Evolutionary conservation across 2,797 vertebrate species (phyloP).

Genomic region (Oreochromis mossambicus): DNA sequence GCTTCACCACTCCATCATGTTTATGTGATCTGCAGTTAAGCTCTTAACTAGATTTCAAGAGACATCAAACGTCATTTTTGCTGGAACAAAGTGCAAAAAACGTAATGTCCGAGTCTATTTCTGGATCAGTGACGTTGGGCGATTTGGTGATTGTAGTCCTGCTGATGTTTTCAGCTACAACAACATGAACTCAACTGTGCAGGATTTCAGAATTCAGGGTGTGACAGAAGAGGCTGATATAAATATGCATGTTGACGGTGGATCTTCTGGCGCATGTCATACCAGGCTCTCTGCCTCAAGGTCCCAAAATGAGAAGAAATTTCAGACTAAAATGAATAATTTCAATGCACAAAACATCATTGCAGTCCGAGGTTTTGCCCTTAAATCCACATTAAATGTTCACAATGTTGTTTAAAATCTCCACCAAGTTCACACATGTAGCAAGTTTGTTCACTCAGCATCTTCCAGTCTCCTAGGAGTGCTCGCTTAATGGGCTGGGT

Average conservation of each 20-base stretch:
- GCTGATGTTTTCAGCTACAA: background rate
- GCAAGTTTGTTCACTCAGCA: background rate
- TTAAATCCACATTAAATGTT: background rate
- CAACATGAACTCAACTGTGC: background rate
- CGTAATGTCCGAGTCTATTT: slow-evolving; percentile 47
- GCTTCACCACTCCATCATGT: slow-evolving; percentile 37
- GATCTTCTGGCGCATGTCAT: fast-evolving
- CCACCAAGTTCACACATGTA: background rate
- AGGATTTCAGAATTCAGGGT: background rate
- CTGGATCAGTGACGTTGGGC: slow-evolving; percentile 28
- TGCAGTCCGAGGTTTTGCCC: fast-evolving
- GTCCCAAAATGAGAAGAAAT: background rate
- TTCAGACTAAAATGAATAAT: background rate
- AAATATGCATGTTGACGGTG: background rate
- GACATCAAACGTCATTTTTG: slow-evolving; percentile 41
- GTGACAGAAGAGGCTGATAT: background rate
- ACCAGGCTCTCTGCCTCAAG: fast-evolving
- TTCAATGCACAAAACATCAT: background rate
- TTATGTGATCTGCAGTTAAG: slow-evolving; percentile 56
- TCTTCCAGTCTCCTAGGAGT: background rate
- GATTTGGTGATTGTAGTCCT: slow-evolving; percentile 7
- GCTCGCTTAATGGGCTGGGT: background rate
- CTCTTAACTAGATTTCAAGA: slow-evolving; percentile 61
- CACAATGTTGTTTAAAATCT: background rate
- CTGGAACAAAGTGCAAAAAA: slow-evolving; percentile 11